Percentiles rank a stretch among this genome's conserved stretches.
Evolutionary conservation across 2,797 vertebrate species (phyloP).

Genomic region (Sylvia borin): DNA sequence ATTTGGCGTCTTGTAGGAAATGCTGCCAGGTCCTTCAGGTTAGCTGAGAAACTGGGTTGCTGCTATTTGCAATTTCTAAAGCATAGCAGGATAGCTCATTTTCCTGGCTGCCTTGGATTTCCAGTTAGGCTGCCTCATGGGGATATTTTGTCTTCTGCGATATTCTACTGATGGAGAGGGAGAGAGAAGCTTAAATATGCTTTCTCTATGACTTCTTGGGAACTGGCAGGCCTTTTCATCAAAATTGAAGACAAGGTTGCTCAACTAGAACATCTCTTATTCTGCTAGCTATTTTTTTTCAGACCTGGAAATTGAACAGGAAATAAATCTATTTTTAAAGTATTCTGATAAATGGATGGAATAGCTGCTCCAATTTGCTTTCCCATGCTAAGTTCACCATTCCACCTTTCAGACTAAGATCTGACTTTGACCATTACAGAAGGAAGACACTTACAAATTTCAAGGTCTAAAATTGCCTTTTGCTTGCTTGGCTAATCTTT

Average conservation of each 20-base stretch:
- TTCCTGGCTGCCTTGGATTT: constrained; percentile 32
- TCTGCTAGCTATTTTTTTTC: constrained; percentile 21
- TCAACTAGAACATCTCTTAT: constrained; percentile 7
- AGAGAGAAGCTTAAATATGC: background rate
- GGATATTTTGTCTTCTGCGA: constrained; percentile 27
- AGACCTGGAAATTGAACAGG: background rate
- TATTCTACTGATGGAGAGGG: background rate
- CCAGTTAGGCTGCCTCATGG: constrained; percentile 6
- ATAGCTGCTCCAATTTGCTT: background rate
- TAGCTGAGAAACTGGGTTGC: constrained; percentile 42
- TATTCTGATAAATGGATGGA: background rate
- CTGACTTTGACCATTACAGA: background rate
- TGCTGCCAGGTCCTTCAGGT: constrained; percentile 19
- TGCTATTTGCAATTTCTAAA: constrained; percentile 44
- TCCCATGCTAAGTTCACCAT: background rate
- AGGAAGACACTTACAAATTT: background rate
- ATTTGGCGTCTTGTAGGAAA: background rate
- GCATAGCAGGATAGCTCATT: constrained; percentile 43
- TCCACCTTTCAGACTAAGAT: background rate
- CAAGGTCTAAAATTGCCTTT: background rate
- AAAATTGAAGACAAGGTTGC: background rate
- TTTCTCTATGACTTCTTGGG: constrained; percentile 27
- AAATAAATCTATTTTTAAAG: background rate
- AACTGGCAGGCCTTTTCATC: background rate
- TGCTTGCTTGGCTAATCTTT: background rate